These are phyloP conservation scores for Drosophila erecta DNA, from an alignment of 1,140 invertebrate species.

Conservation along the genomic window DNA sequence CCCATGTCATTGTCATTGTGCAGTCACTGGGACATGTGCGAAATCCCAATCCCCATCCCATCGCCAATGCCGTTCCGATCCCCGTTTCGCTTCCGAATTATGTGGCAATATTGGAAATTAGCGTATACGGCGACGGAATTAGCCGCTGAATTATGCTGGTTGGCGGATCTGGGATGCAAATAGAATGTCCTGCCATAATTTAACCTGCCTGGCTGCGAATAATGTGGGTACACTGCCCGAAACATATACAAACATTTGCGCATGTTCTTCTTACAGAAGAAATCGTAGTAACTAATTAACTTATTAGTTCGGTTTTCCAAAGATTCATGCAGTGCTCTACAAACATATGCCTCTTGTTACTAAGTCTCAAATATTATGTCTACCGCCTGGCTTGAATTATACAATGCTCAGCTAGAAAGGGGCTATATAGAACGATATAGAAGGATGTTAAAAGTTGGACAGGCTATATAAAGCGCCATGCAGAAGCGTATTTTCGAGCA, in stretches of 20 bases:
- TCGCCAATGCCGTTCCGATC: not conserved
- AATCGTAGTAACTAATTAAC: too few relatives aligned
- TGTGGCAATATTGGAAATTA: constrained; percentile 50
- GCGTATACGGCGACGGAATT: constrained; percentile 64
- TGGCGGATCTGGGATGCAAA: constrained; percentile 7
- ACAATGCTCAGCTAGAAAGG: too few relatives aligned
- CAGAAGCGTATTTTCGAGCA: not conserved
- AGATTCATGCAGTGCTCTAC: too few relatives aligned
- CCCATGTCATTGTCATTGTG: constrained; percentile 40
- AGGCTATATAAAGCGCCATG: not conserved
- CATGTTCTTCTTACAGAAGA: too few relatives aligned
- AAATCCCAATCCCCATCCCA: constrained; percentile 4
- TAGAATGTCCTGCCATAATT: constrained; percentile 3
- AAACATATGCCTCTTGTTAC: too few relatives aligned
- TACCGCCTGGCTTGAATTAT: too few relatives aligned
- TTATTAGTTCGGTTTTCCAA: too few relatives aligned
- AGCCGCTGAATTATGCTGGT: constrained; percentile 60
- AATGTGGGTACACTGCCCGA: constrained; percentile 11
- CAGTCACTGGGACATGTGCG: constrained; percentile 42
- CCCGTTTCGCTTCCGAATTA: constrained; percentile 7
- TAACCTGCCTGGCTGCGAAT: constrained; percentile 1
- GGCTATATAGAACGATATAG: too few relatives aligned
- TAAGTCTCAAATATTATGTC: too few relatives aligned
- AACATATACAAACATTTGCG: too few relatives aligned
- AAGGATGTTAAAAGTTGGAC: too few relatives aligned